Evolutionary conservation across 2,113 vertebrate genomes (phyloP).

Genomic region (Lophius piscatorius): DNA sequence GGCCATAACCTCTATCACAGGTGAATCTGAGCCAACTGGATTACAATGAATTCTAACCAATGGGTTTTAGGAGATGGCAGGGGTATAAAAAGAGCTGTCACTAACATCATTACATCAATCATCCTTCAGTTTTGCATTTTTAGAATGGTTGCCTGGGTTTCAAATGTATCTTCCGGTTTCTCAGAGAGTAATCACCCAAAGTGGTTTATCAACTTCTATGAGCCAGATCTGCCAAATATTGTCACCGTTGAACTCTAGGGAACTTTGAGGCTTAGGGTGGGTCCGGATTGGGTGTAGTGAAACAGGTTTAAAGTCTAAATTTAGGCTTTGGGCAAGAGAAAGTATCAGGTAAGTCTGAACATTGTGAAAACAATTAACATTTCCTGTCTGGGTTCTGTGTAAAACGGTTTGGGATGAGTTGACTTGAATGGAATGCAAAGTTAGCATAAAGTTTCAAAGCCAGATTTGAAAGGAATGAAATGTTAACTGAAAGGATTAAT

Average conservation of each 20-base stretch:
- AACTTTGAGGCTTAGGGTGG: conserved; percentile 55
- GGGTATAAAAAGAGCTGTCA: too few relatives aligned
- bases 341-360: conserved; percentile 42
- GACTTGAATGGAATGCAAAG: conserved; percentile 57
- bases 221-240: conserved; percentile 22
- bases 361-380: conserved; percentile 58
- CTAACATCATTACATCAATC: too few relatives aligned
- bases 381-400: conserved; percentile 64
- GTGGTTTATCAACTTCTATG: conserved; percentile 40
- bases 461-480: conserved; percentile 67
- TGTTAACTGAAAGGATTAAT: conserved; percentile 73
- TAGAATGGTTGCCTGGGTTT: conserved; percentile 13
- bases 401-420: conserved; percentile 45
- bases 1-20: too few relatives aligned
- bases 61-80: too few relatives aligned
- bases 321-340: conserved; percentile 36
- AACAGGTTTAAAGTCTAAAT: conserved; percentile 56
- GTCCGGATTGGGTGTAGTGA: conserved; percentile 58
- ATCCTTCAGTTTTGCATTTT: conserved; percentile 6
- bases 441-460: conserved; percentile 56
- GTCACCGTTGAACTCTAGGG: conserved; percentile 41
- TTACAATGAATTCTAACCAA: too few relatives aligned
- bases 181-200: conserved; percentile 15
- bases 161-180: conserved; percentile 48
- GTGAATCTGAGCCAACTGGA: too few relatives aligned